Evolutionary conservation across 2,113 vertebrate genomes (phyloP), one percentile per base, ranked within the genome.

Genomic region (Neotoma lepida): DNA sequence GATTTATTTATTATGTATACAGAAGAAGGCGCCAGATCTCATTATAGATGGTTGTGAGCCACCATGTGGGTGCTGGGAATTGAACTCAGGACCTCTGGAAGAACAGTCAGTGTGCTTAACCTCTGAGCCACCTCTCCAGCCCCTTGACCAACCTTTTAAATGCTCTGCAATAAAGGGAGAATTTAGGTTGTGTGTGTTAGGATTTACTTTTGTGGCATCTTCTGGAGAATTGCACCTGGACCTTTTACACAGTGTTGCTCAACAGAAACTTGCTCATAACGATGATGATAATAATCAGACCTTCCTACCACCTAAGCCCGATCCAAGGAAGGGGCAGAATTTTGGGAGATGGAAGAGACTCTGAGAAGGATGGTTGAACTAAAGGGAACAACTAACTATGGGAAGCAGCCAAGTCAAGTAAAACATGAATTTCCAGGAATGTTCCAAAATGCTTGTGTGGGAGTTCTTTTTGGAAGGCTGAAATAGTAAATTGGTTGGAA

Each of bases 341-440:
- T 77, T 80, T 77, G 84, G 95, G 51, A 87, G 14, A 30, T 22
- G 61, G 26, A 58, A 88, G 33, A 61, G 81, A 93, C 39, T 87
- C 54, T 84, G 56, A 81, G 89, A 88, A 82, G 66, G 24, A 35
- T 61, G 51, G 88, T 66, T 94, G 46, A 18, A 87, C 64, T 71
- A 28, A 89, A 94, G 96, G 92, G 44, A 58, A 49, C 93, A 96
- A 63, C 51, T 22, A 85, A 35, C 71, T 88, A 39, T 88, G 96
- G 84, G 94, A 94, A 97, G 86, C 95, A 90, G 90, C 89, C 78
- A 86, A 93, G 86, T 94, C 89, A 95, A 90, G 74, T 87, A 85
- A 93, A 96, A 95, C 9, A 51, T 81, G 63, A 94, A 93, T 93
- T 95, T 96, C 90, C 80, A 91, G 77, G 49, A 89, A 93, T 93